A percentile compares a stretch with the other conserved stretches of the same genome.
phyloP scores from a whole-genome alignment of 1,140 invertebrate species.

The Littorina saxatilis region DNA sequence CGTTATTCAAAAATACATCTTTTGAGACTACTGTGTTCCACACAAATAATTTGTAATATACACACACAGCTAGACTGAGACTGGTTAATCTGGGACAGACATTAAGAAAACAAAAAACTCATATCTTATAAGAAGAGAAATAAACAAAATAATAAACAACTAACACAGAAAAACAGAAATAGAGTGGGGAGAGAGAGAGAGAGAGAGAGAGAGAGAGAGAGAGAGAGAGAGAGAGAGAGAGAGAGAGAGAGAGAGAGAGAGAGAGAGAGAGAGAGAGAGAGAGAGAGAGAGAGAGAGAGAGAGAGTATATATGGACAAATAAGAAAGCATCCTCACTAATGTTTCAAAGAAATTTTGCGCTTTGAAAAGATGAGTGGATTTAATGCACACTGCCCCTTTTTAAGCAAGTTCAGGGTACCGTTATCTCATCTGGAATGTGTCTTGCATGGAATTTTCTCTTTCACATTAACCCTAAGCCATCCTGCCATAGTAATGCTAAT shows the following conservation, averaged over 20 bases:
- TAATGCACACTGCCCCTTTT: too few species aligned
- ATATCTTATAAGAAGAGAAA: too few species aligned
- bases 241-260: constrained; percentile 22
- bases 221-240: constrained; percentile 3
- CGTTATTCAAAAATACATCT: too few species aligned
- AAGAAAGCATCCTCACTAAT: too few species aligned
- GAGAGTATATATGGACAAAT: background rate
- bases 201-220: constrained; percentile 18
- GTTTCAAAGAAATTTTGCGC: too few species aligned
- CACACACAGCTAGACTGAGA: background rate
- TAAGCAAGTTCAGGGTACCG: too few species aligned
- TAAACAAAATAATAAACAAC: background rate
- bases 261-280: constrained; percentile 6
- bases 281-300: background rate
- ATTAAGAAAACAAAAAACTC: too few species aligned
- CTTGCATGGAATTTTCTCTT: too few species aligned
- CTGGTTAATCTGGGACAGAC: background rate
- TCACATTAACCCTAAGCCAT: too few species aligned
- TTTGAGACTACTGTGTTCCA: background rate
- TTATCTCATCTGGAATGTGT: too few species aligned
- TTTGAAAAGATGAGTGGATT: too few species aligned
- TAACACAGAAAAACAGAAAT: background rate
- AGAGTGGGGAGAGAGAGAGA: background rate
- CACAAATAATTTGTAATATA: background rate
- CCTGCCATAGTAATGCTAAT: too few species aligned